Evolutionary conservation across 2,888 invertebrate genomes (phyloP).

Genomic region (Elaeidobius kamerunicus): DNA sequence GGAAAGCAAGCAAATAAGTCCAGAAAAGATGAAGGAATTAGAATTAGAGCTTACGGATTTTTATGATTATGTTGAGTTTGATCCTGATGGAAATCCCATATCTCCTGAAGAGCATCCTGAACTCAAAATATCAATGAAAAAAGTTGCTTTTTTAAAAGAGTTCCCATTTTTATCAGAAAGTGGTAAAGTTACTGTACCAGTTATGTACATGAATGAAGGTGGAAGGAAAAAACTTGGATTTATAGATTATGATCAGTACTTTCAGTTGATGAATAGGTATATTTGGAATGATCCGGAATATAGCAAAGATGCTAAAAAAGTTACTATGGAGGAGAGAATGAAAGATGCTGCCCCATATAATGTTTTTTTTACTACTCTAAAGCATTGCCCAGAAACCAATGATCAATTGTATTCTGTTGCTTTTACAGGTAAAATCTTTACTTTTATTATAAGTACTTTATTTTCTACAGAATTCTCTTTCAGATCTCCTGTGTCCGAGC

Average conservation of each 20-base stretch:
- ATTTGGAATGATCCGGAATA: slow-evolving; percentile 1
- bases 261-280: background rate
- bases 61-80: no score
- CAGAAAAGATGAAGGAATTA: no score
- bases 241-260: slow-evolving; percentile 8
- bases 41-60: no score
- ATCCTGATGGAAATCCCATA: no score
- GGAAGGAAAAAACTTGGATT: background rate
- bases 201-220: no score
- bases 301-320: slow-evolving; percentile 35
- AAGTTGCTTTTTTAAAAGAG: no score
- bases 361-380: slow-evolving; percentile 72
- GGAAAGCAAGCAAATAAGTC: no score
- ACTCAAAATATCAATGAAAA: no score
- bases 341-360: slow-evolving; percentile 67
- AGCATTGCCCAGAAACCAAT: slow-evolving; percentile 61
- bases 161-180: no score
- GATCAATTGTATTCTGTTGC: slow-evolving; percentile 64
- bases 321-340: slow-evolving; percentile 64
- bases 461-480: slow-evolving; percentile 38
- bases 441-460: background rate
- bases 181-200: no score
- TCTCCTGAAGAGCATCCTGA: no score
- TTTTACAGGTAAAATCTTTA: slow-evolving; percentile 56
- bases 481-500: slow-evolving; percentile 74